phyloP scores from a whole-genome alignment of 2,888 invertebrate species.

The Carpatolechia fugitivella region DNA sequence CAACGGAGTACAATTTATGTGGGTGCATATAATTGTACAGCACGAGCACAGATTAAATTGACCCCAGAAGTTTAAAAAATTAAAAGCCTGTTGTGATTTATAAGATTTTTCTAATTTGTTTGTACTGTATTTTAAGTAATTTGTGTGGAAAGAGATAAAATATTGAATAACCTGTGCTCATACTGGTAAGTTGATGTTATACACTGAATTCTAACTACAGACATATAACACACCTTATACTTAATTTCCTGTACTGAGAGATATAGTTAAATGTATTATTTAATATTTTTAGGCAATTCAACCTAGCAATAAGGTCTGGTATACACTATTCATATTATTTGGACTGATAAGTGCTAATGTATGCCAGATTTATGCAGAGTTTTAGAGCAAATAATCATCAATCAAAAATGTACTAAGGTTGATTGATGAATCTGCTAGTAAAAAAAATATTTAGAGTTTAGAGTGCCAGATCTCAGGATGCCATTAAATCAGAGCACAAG shows the following conservation, averaged over 20 bases:
- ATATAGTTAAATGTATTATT: conserved; percentile 67
- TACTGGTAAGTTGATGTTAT: conserved; percentile 15
- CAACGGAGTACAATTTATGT: conserved; percentile 23
- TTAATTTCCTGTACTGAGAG: conserved; percentile 78
- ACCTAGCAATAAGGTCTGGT: neutral
- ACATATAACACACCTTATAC: conserved; percentile 63
- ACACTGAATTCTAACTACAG: conserved; percentile 58
- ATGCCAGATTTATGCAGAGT: neutral
- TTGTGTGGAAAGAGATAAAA: neutral
- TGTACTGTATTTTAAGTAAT: too few relatives aligned
- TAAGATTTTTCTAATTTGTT: too few relatives aligned
- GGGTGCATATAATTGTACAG: conserved; percentile 30
- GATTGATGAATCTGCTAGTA: neutral
- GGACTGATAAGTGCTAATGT: neutral
- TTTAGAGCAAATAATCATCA: neutral
- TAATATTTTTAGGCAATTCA: conserved; percentile 27
- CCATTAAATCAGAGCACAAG: conserved; percentile 38
- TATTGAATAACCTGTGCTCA: neutral
- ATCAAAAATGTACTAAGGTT: neutral
- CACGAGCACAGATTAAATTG: conserved; percentile 2
- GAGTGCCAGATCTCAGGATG: too few relatives aligned
- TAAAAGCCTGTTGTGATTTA: too few relatives aligned
- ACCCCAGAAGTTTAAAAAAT: too few relatives aligned
- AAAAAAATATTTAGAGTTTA: conserved; percentile 10
- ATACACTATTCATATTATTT: neutral